A percentile compares a stretch with the other conserved stretches of the same genome.
Conservation (phyloP, 2,113 vertebrate species). For the Bujurquina vittata region DNA sequence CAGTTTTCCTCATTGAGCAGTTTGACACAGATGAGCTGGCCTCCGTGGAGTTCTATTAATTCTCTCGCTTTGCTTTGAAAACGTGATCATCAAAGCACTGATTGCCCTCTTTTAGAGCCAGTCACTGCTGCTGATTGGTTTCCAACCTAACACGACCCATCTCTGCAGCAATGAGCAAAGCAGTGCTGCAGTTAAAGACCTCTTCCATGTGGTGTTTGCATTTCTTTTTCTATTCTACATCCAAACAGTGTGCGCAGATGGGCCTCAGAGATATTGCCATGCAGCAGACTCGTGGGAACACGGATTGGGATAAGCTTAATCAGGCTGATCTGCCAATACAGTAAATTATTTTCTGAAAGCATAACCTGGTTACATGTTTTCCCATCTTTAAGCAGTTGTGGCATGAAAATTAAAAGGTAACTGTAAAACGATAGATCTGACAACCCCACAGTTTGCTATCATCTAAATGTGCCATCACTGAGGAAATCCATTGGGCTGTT, state of each 20-base stretch:
- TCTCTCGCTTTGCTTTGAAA: slow-evolving; percentile 6
- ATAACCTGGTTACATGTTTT: slow-evolving; percentile 6
- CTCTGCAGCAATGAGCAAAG: background rate
- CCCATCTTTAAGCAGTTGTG: background rate
- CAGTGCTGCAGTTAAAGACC: background rate
- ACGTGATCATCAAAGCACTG: background rate
- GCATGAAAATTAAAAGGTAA: background rate
- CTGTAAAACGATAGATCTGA: background rate
- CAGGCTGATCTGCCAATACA: background rate
- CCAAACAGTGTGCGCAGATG: background rate
- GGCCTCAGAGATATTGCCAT: background rate
- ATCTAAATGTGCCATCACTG: background rate
- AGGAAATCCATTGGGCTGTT: background rate
- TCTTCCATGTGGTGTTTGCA: background rate
- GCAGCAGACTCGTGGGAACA: background rate
- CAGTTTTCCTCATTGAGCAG: background rate
- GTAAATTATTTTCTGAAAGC: background rate
- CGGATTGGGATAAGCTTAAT: background rate
- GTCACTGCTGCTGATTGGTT: slow-evolving; percentile 2
- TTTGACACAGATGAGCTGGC: background rate
- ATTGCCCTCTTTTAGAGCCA: slow-evolving; percentile 8
- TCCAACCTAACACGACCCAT: background rate
- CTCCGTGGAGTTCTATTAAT: background rate
- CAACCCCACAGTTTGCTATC: background rate
- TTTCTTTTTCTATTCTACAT: too few relatives aligned